A percentile compares a stretch with the other conserved stretches of the same genome.
Evolutionary conservation across 2,888 invertebrate genomes (phyloP).

Genomic region (Pemphredon lugubris): DNA sequence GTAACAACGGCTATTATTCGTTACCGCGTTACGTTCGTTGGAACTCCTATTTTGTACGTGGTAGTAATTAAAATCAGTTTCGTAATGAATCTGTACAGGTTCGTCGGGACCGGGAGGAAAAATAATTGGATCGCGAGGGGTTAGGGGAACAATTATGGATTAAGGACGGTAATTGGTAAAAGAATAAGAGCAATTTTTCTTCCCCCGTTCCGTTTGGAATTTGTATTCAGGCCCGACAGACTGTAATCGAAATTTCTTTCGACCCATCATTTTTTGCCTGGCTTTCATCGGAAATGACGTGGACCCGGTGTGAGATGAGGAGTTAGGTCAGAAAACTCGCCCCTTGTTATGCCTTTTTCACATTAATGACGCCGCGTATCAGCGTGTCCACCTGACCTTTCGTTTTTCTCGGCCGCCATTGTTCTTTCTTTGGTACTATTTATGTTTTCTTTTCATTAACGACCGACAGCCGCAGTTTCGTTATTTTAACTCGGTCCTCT

Average conservation of each 20-base stretch:
- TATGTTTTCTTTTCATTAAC: constrained; percentile 78
- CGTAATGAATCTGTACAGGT: too few species aligned
- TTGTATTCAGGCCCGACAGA: too few species aligned
- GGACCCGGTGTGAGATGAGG: not conserved
- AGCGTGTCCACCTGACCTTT: constrained; percentile 34
- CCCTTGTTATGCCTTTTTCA: constrained; percentile 65
- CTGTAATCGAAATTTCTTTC: not conserved
- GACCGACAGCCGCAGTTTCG: constrained; percentile 44
- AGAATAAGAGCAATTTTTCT: too few species aligned
- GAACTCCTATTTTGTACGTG: too few species aligned
- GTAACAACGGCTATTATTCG: not conserved
- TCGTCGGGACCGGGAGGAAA: too few species aligned
- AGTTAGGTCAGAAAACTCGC: constrained; percentile 31
- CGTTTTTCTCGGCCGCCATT: constrained; percentile 46
- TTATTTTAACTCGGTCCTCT: constrained; percentile 29
- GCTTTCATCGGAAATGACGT: not conserved
- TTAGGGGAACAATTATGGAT: too few species aligned
- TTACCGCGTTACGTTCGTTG: too few species aligned
- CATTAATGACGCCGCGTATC: constrained; percentile 64
- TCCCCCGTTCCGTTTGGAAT: too few species aligned
- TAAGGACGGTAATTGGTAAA: too few species aligned
- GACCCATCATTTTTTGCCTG: not conserved
- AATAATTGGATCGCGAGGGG: too few species aligned
- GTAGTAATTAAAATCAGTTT: too few species aligned
- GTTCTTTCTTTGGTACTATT: constrained; percentile 60